Conservation (phyloP, 2,888 invertebrate species). For the Eudemis profundana region DNA sequence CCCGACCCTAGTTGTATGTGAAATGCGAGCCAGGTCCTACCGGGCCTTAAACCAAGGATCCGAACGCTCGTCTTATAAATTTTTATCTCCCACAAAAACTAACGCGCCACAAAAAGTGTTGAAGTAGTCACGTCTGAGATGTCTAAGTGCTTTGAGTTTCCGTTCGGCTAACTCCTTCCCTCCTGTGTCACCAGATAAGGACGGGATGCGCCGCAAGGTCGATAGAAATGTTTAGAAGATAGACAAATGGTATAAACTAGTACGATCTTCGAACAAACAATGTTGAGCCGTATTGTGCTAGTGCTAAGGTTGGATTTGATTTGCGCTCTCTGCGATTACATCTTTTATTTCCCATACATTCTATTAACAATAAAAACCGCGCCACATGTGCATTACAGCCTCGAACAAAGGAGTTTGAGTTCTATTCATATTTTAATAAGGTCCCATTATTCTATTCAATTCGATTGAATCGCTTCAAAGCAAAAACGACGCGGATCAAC, state of each 20-base stretch:
- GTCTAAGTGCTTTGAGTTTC: slow-evolving; percentile 12
- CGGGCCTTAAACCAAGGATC: too few relatives aligned
- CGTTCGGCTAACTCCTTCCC: slow-evolving; percentile 6
- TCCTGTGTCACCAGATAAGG: slow-evolving; percentile 6
- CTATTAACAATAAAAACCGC: slow-evolving; percentile 19
- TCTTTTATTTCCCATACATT: slow-evolving; percentile 29
- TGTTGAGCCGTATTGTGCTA: neutral
- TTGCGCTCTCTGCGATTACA: neutral
- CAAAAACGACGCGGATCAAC: neutral
- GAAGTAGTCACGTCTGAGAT: slow-evolving; percentile 25
- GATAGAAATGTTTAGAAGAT: slow-evolving; percentile 11
- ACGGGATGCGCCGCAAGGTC: slow-evolving; percentile 1
- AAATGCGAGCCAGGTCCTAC: too few relatives aligned
- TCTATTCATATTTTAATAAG: slow-evolving; percentile 20
- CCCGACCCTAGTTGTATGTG: too few relatives aligned
- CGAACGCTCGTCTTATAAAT: too few relatives aligned
- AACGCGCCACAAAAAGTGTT: slow-evolving; percentile 25
- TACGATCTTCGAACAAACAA: neutral
- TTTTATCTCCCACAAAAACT: slow-evolving; percentile 24
- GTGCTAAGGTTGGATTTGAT: neutral
- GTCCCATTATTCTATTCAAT: slow-evolving; percentile 16
- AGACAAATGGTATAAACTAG: slow-evolving; percentile 4
- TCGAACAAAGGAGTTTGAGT: slow-evolving; percentile 23
- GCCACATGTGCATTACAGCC: slow-evolving; percentile 14
- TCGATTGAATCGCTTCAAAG: neutral